Base-by-base conservation (phyloP, 1,140 invertebrate genomes). In the Amyelois transitella region DNA sequence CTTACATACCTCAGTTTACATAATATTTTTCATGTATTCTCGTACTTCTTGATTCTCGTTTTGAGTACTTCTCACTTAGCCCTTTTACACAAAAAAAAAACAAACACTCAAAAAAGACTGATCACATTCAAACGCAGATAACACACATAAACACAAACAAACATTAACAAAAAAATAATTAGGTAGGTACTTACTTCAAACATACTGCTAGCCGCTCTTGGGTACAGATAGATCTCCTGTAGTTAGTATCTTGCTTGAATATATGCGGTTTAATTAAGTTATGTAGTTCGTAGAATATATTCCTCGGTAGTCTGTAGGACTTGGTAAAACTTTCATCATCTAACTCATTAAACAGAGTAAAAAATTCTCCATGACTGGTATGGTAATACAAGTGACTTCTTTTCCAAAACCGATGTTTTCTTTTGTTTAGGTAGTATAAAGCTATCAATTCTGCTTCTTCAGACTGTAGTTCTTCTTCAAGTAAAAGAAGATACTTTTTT, bases 321-420 rank as follows among this genome's bases (percentile, higher is more conserved):
- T 53, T 53, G 19, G 38, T 18, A 32, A 53, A 53, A 21, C 14
- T 44, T 44, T 53, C 51, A 48, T 55, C 43, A 51, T 50, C 48
- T 24, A 24, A 24, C 22, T 24, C 22, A 24, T 24, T 24, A 24
- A 24, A 24, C 22, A 24, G 22, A 24, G 22, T 24, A 24, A 24
- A 24, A 24, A 24, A 24, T 24, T 24, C 22, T 24, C 22, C 22
- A 24, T 24, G 22, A 24, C 22, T 24, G 22, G 22, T 24, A 24
- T 24, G 22, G 22, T 24, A 24, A 24, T 24, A 24, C 22, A 24
- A 24, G 22, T 24, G 22, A 24, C 22, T 24, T 24, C 22, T 24
- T 24, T 24, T 24, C 22, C 22, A 24, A 24, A 24, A 24, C 22
- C 22, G 22, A 24, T 24, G 22, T 24, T 24, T 24, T 24, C 22